phyloP scores from a whole-genome alignment of 2,888 invertebrate genomes.

The Trissolcus japonicus region DNA sequence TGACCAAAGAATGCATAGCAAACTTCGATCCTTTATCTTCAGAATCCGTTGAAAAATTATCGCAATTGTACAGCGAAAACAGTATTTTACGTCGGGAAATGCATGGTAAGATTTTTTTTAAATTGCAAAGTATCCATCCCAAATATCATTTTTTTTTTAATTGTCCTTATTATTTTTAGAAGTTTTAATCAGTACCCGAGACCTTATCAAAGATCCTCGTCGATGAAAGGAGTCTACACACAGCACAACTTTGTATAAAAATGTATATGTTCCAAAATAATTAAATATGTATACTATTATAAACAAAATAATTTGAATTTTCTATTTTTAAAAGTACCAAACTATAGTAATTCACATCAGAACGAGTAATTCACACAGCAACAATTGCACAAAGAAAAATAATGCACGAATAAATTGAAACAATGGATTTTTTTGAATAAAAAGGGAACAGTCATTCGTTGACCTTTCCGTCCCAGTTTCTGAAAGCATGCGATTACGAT shows the following conservation, averaged over 20 bases:
- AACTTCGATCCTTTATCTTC: neutral
- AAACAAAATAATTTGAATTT: too few species aligned
- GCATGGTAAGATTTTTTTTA: neutral
- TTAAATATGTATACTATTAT: neutral
- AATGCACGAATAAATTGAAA: neutral
- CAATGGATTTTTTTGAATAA: too few species aligned
- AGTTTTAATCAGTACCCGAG: conserved; percentile 2
- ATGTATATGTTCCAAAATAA: neutral
- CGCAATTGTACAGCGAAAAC: neutral
- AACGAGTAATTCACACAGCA: too few species aligned
- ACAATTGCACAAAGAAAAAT: neutral
- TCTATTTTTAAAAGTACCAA: too few species aligned
- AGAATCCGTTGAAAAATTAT: neutral
- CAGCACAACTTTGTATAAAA: neutral
- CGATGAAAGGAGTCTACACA: neutral
- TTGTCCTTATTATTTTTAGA: conserved; percentile 7
- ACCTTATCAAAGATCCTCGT: neutral
- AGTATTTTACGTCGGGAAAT: neutral
- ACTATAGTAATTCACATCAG: too few species aligned
- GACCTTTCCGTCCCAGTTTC: conserved; percentile 17
- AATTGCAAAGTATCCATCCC: neutral
- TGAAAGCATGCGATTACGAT: conserved; percentile 6
- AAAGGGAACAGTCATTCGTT: neutral
- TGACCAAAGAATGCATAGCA: neutral
- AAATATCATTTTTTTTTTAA: neutral